phyloP scores from a whole-genome alignment of 2,797 vertebrate species.

The Macropodus opercularis region DNA sequence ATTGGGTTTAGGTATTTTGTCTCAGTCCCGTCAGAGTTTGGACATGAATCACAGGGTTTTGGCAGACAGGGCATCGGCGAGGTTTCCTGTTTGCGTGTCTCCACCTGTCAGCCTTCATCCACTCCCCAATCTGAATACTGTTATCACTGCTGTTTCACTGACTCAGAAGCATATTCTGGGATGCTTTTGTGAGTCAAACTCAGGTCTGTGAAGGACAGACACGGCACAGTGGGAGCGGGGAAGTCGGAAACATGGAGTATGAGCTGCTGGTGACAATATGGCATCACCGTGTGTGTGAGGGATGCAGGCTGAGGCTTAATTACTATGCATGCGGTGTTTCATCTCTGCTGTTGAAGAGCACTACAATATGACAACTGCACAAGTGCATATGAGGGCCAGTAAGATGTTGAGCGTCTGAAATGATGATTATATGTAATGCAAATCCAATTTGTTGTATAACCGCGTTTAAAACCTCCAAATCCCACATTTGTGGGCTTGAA shows the following conservation, averaged over 20 bases:
- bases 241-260: conserved; percentile 9
- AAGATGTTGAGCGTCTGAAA: neutral
- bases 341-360: neutral
- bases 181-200: conserved; percentile 50
- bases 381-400: neutral
- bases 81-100: conserved; percentile 70
- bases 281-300: conserved; percentile 5
- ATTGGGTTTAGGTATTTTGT: conserved; percentile 65
- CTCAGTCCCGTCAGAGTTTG: conserved; percentile 63
- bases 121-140: conserved; percentile 50
- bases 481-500: neutral
- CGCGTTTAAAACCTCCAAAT: neutral
- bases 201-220: conserved; percentile 30
- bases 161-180: conserved; percentile 43
- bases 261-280: conserved; percentile 28
- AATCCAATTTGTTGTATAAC: neutral
- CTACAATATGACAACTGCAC: neutral
- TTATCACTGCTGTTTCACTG: conserved; percentile 47
- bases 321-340: conserved; percentile 7
- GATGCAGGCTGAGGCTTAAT: conserved; percentile 4
- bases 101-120: conserved; percentile 70
- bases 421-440: neutral
- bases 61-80: conserved; percentile 55
- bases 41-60: conserved; percentile 62
- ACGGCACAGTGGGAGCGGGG: conserved; percentile 26